Percentiles rank a stretch among this genome's conserved stretches.
Evolutionary conservation across 2,888 invertebrate genomes (phyloP).

Genomic region (Synergus laeviventris): DNA sequence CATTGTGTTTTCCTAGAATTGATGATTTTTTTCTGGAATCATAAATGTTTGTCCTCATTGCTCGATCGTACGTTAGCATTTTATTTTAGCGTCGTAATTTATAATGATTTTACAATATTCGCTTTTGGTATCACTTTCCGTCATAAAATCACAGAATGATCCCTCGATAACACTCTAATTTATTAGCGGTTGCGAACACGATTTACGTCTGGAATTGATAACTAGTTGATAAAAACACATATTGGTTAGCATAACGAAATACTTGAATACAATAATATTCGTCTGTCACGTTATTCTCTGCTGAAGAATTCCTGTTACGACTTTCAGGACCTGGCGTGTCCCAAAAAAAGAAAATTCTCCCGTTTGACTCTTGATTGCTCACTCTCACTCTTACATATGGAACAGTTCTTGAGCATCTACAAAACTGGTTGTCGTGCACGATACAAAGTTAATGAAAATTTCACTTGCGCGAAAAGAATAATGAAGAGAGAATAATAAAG

Average conservation of each 20-base stretch:
- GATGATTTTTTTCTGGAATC: neutral
- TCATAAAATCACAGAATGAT: neutral
- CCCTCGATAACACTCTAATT: conserved; percentile 5
- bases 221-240: neutral
- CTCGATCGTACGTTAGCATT: neutral
- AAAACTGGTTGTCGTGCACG: no score
- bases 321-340: neutral
- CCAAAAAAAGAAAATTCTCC: no score
- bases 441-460: no score
- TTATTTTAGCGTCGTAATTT: neutral
- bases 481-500: no score
- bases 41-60: neutral
- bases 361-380: no score
- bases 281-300: neutral
- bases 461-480: no score
- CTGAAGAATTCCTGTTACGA: neutral
- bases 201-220: conserved; percentile 5
- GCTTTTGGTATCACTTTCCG: conserved; percentile 7
- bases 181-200: neutral
- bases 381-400: no score
- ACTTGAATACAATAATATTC: neutral
- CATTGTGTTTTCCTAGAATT: neutral
- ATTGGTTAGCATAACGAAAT: neutral
- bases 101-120: neutral
- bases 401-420: no score